These are phyloP conservation scores for Peromyscus maniculatus DNA, from an alignment of 2,113 vertebrate genomes.

Conservation along the genomic window DNA sequence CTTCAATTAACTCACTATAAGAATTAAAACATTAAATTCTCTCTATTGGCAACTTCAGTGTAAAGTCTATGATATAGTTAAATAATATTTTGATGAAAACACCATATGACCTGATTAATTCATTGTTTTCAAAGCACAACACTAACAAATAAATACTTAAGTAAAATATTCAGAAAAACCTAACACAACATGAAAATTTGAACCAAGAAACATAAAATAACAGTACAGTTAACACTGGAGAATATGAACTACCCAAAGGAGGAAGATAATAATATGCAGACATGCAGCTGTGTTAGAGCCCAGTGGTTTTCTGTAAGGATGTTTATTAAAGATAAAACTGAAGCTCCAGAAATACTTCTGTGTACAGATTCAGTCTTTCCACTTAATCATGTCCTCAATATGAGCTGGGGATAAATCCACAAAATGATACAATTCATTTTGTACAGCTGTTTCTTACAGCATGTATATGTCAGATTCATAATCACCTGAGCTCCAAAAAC, in stretches of 20 bases:
- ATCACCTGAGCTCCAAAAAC: neutral
- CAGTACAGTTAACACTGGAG: neutral
- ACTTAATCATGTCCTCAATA: constrained; percentile 25
- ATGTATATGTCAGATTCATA: neutral
- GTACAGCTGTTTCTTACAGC: neutral
- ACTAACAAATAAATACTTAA: neutral
- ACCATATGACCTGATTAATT: neutral
- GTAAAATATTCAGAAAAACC: neutral
- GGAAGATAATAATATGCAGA: neutral
- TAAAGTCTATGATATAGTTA: neutral
- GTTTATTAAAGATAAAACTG: neutral
- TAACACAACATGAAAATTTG: neutral
- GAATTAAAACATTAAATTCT: constrained; percentile 38
- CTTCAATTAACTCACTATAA: neutral
- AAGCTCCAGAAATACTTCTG: neutral
- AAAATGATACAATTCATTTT: neutral
- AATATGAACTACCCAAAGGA: neutral
- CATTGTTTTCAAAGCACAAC: neutral
- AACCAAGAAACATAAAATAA: neutral
- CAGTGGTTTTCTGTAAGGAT: neutral
- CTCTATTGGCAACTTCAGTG: neutral
- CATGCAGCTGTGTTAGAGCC: neutral
- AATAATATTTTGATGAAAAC: constrained; percentile 8
- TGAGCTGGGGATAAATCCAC: neutral
- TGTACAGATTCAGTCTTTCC: neutral